Evolutionary conservation across 1,140 invertebrate species (phyloP), one percentile per base, ranked within the genome.

Genomic region (Prorops nasuta): DNA sequence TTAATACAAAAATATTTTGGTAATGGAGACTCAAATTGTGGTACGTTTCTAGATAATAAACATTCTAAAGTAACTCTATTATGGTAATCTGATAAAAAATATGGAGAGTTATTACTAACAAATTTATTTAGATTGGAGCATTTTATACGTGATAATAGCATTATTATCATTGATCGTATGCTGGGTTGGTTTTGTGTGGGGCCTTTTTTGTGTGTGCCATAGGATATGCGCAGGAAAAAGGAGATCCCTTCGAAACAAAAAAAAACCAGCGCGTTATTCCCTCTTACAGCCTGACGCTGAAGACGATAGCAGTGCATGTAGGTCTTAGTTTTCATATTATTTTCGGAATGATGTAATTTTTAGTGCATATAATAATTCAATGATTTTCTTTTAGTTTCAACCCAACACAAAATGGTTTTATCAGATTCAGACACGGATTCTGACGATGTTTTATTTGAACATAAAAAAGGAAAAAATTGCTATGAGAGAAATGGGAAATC

Each of bases 141-240:
- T 93, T 51, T 76, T 94, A 10, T 94, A 94, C 67, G 90, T 94
- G 2, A 85, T 90, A 52, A 86, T 94, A 44, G 84, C 86, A 34
- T 70, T 86, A 16, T 80, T 91, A 44, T 79, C 84, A 19, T 54
- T 84, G 16, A 77, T 90, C 21, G 63, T 91, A 1, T 71, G 83
- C 42, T 72, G 87, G 35, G 80, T 85, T 17, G 85, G 82, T 21
- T 66, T 84, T 22, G 73, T 87, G 38, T 92, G 90, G 90, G 83
- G 83, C 24, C 64, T 86, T 14, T 72, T 87, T 35, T 90, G 86
- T 59, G 66, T 86, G 2, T 87, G 84, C 53, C 79, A 83, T 32
- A 80, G 79, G 63, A 78, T 81, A 46, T 85, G 83, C 53, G 56
- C 71, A 51, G 64, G 76, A 18, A 74, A 79, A 51, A 69, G 76